phyloP scores from a whole-genome alignment of 2,113 vertebrate genomes.

The Apistogramma diplotaenia region DNA sequence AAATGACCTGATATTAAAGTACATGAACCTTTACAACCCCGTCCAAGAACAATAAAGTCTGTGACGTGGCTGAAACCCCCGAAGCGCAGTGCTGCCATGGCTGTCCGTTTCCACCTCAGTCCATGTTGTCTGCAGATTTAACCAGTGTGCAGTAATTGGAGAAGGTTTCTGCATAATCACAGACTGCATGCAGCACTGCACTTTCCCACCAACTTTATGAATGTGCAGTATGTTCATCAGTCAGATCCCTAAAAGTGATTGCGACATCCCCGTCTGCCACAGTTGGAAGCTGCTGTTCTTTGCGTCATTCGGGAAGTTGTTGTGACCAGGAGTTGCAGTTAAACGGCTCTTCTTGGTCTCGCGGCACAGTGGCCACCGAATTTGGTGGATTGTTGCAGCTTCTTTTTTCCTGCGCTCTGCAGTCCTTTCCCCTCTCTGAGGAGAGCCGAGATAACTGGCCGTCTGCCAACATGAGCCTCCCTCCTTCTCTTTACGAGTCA shows the following conservation, averaged over 20 bases:
- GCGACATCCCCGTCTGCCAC: neutral
- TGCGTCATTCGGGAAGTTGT: neutral
- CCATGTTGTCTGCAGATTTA: neutral
- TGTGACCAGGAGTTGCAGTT: neutral
- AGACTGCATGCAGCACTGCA: neutral
- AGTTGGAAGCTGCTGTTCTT: neutral
- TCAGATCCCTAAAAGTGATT: neutral
- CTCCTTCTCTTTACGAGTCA: constrained; percentile 8
- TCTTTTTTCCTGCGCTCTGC: constrained; percentile 39
- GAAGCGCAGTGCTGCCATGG: no score
- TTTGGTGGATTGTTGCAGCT: constrained; percentile 19
- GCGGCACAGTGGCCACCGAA: neutral
- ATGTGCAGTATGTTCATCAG: neutral
- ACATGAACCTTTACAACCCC: neutral
- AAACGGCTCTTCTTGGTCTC: neutral
- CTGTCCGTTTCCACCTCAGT: neutral
- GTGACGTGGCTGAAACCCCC: neutral
- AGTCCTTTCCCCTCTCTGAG: constrained; percentile 32
- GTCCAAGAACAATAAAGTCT: no score
- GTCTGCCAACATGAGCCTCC: constrained; percentile 32
- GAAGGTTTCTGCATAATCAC: neutral
- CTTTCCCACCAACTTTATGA: neutral
- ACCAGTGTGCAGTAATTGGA: neutral
- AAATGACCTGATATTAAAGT: neutral
- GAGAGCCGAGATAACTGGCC: constrained; percentile 45